These are phyloP conservation scores for Oithona nana DNA, from an alignment of 2,888 invertebrate genomes.

Conservation along the genomic window DNA sequence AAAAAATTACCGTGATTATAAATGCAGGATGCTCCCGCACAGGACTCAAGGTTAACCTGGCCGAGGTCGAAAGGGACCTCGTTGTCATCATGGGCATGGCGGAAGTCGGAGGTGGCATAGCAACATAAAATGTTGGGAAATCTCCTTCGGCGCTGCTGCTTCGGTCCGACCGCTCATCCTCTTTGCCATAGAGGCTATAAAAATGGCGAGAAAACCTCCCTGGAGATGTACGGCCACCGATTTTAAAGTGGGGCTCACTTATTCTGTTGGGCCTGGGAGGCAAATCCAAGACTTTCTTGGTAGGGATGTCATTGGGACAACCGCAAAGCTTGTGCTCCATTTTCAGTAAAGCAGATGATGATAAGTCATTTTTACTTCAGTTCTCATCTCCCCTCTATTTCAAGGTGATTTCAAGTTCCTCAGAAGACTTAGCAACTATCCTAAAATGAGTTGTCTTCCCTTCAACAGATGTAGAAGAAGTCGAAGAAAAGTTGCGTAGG, in stretches of 20 bases:
- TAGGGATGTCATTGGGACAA: neutral
- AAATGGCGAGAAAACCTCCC: neutral
- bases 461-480: no score
- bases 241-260: neutral
- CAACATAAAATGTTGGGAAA: neutral
- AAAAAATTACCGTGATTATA: neutral
- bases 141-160: no score
- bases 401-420: no score
- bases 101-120: neutral
- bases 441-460: no score
- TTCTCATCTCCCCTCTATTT: no score
- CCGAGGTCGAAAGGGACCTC: neutral
- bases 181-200: neutral
- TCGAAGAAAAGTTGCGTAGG: no score
- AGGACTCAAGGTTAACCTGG: neutral
- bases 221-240: slow-evolving; percentile 4
- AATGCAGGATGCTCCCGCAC: neutral
- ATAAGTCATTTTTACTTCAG: no score
- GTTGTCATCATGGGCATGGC: neutral
- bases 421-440: no score
- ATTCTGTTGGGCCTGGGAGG: neutral
- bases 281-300: neutral
- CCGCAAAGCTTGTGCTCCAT: neutral
- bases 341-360: no score
- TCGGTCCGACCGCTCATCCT: neutral